Conservation (phyloP, 2,797 vertebrate species). For the Enteromius anoplus region DNA sequence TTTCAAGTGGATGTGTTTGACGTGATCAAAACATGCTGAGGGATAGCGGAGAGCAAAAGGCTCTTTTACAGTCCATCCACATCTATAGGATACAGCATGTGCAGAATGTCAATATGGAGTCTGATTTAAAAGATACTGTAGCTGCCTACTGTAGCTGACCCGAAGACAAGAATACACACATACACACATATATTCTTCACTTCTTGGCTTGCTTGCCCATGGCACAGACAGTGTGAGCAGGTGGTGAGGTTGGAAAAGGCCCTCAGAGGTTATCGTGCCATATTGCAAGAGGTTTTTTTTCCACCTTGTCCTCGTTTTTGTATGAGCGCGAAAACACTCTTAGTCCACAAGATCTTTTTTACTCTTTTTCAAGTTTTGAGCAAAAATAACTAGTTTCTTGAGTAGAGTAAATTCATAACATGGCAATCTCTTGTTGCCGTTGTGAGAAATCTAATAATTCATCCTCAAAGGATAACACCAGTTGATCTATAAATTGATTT, state of each 20-base stretch:
- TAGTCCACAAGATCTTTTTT: not conserved
- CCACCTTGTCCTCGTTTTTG: slow-evolving; percentile 26
- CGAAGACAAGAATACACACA: slow-evolving; percentile 19
- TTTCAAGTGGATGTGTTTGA: slow-evolving; percentile 52
- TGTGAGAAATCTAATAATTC: not conserved
- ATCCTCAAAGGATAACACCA: not conserved
- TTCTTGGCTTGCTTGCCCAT: slow-evolving; percentile 34
- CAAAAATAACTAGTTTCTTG: not conserved
- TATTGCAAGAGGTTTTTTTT: slow-evolving; percentile 48
- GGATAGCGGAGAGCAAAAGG: slow-evolving; percentile 28
- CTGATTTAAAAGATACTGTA: slow-evolving; percentile 24
- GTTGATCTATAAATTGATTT: slow-evolving; percentile 5
- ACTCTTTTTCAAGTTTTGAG: not conserved
- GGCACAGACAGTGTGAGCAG: slow-evolving; percentile 64
- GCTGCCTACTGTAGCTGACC: slow-evolving; percentile 6
- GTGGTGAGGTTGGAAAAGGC: slow-evolving; percentile 69
- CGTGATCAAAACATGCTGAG: slow-evolving; percentile 51
- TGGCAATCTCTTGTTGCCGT: not conserved
- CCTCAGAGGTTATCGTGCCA: slow-evolving; percentile 65
- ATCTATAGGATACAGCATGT: slow-evolving; percentile 26
- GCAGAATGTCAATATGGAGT: slow-evolving; percentile 43
- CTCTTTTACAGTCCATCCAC: slow-evolving; percentile 28
- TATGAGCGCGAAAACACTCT: slow-evolving; percentile 1
- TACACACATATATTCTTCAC: slow-evolving; percentile 38
- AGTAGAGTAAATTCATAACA: not conserved